Percentiles rank a stretch among this genome's conserved stretches.
These are phyloP conservation scores for Dysidea cf. avara DNA, from an alignment of 37 sponge, comb jelly and placozoan genomes.

Conservation along the genomic window DNA sequence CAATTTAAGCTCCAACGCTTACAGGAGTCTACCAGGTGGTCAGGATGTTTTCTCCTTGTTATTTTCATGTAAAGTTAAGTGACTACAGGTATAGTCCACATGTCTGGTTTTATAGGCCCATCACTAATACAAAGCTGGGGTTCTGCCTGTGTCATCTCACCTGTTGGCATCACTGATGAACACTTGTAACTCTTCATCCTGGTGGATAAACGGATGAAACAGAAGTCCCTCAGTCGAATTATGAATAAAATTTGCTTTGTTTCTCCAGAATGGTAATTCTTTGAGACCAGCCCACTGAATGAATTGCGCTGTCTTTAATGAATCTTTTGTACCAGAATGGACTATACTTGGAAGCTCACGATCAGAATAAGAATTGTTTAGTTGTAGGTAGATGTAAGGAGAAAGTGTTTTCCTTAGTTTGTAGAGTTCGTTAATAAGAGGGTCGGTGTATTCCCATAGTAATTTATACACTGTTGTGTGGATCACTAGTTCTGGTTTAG, in stretches of 20 bases:
- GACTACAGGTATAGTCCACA: too few relatives aligned
- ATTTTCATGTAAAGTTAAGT: too few relatives aligned
- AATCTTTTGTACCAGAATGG: slow-evolving; percentile 60
- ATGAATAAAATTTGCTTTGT: slow-evolving; percentile 46
- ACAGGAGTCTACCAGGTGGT: too few relatives aligned
- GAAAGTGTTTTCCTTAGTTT: not conserved
- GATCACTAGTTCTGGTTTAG: too few relatives aligned
- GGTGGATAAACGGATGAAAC: slow-evolving; percentile 66
- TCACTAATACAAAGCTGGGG: too few relatives aligned
- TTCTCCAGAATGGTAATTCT: not conserved
- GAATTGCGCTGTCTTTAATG: slow-evolving; percentile 49
- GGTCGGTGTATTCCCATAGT: slow-evolving; percentile 75
- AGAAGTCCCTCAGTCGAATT: slow-evolving; percentile 86
- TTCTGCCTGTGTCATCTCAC: too few relatives aligned
- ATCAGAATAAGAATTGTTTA: slow-evolving; percentile 54
- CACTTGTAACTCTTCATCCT: slow-evolving; percentile 53
- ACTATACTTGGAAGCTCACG: slow-evolving; percentile 29
- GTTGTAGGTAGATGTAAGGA: slow-evolving; percentile 35
- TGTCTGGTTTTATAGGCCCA: too few relatives aligned
- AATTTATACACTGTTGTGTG: not conserved
- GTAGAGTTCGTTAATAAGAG: slow-evolving; percentile 40
- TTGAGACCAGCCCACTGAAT: slow-evolving; percentile 65
- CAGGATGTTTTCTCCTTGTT: too few relatives aligned
- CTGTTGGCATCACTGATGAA: slow-evolving; percentile 75
- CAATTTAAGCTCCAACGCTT: too few relatives aligned